Percentiles rank a stretch among this genome's conserved stretches.
Conservation (phyloP, 2,113 vertebrate genomes). For the Aythya baeri region DNA sequence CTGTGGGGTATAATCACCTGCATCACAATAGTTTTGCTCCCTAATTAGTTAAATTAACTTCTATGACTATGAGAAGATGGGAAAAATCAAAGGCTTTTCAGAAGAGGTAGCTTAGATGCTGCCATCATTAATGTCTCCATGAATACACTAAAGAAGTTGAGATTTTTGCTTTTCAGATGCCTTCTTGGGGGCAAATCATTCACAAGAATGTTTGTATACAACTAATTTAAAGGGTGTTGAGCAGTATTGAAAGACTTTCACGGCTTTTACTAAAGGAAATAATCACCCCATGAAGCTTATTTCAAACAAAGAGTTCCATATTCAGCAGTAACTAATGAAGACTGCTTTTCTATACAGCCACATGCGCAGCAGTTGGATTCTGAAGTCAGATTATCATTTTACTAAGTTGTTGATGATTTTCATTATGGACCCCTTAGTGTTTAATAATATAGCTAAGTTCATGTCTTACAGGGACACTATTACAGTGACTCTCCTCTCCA, state of each 20-base stretch:
- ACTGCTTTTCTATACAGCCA: not conserved
- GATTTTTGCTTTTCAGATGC: not conserved
- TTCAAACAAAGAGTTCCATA: not conserved
- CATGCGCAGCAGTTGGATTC: not conserved
- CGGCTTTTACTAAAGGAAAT: not conserved
- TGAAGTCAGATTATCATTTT: not conserved
- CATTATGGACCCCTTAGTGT: not conserved
- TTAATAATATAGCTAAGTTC: not conserved
- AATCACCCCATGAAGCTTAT: not conserved
- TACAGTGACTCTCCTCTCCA: not conserved
- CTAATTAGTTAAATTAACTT: not conserved
- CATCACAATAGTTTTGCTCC: not conserved
- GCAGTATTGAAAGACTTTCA: not conserved
- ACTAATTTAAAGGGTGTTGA: not conserved
- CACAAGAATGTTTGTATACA: not conserved
- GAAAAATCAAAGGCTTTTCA: not conserved
- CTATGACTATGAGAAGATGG: not conserved
- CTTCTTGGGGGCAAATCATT: not conserved
- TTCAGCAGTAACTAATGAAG: not conserved
- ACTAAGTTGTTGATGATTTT: not conserved
- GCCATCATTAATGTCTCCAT: not conserved
- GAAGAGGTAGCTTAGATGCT: not conserved
- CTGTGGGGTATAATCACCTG: not conserved
- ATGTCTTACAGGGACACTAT: not conserved
- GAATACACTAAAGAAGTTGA: not conserved